phyloP scores from a whole-genome alignment of 2,797 vertebrate species.

The Rhinella marina region DNA sequence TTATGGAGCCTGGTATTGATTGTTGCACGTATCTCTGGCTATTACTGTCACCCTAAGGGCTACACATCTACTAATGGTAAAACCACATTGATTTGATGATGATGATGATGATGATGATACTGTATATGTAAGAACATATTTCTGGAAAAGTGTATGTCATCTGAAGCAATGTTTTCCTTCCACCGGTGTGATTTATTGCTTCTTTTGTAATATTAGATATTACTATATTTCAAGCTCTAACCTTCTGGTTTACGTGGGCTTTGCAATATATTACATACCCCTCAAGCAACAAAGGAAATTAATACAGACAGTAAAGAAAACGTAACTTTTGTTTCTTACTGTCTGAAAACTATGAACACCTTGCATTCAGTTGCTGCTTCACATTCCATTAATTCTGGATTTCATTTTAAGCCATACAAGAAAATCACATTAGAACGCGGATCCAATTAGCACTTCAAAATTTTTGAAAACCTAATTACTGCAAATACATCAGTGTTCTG shows the following conservation, averaged over 20 bases:
- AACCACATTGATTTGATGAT: neutral
- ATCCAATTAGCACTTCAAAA: slow-evolving; percentile 73
- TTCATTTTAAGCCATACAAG: slow-evolving; percentile 72
- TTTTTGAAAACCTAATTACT: slow-evolving; percentile 70
- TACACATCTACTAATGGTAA: neutral
- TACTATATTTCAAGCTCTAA: slow-evolving; percentile 30
- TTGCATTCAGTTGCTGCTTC: slow-evolving; percentile 66
- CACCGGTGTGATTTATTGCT: slow-evolving; percentile 26
- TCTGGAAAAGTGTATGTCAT: neutral
- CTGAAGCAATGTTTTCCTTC: neutral
- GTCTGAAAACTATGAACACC: slow-evolving; percentile 24
- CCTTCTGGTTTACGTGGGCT: neutral
- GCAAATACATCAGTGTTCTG: slow-evolving; percentile 64
- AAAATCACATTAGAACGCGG: slow-evolving; percentile 73
- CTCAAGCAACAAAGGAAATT: slow-evolving; percentile 16
- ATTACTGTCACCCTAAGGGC: neutral
- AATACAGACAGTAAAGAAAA: slow-evolving; percentile 19
- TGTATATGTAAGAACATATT: neutral
- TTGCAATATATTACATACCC: slow-evolving; percentile 36
- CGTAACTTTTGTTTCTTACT: slow-evolving; percentile 9
- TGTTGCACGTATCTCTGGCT: neutral
- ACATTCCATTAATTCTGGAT: slow-evolving; percentile 68
- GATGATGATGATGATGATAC: neutral
- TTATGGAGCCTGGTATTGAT: neutral
- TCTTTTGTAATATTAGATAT: slow-evolving; percentile 19